A percentile compares a stretch with the other conserved stretches of the same genome.
phyloP scores from a whole-genome alignment of 1,140 invertebrate species.

The Coelopa frigida region DNA sequence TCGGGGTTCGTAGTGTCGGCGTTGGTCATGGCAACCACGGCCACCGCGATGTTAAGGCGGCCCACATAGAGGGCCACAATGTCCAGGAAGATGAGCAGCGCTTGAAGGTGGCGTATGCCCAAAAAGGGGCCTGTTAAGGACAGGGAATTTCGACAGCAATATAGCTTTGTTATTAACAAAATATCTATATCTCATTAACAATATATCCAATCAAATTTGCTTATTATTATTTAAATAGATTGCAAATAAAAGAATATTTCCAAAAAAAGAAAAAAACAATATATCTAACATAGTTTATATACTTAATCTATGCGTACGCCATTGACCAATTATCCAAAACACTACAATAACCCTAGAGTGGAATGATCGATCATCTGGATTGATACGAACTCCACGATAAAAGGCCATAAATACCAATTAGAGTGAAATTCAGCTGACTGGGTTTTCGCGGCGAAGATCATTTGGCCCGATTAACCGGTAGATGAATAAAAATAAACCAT shows the following conservation, averaged over 20 bases:
- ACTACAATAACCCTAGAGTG: too few species aligned
- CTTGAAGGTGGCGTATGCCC: constrained; percentile 61
- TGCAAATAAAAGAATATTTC: neutral
- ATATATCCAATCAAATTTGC: neutral
- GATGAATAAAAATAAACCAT: too few species aligned
- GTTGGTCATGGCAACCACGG: constrained; percentile 48
- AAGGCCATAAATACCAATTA: too few species aligned
- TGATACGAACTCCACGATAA: too few species aligned
- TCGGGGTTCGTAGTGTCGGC: constrained; percentile 21
- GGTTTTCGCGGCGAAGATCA: too few species aligned
- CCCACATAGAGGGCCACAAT: constrained; percentile 56
- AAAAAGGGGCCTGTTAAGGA: constrained; percentile 34
- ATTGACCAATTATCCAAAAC: too few species aligned
- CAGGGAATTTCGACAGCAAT: neutral
- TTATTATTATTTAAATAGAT: neutral
- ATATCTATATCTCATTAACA: neutral
- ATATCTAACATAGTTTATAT: neutral
- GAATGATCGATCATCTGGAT: too few species aligned
- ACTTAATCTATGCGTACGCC: too few species aligned
- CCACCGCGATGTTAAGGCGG: constrained; percentile 61
- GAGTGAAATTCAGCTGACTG: too few species aligned
- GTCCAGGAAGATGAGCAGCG: constrained; percentile 54
- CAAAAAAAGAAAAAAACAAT: neutral
- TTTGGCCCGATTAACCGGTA: too few species aligned
- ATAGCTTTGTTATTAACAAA: neutral